Evolutionary conservation across 1,140 invertebrate species (phyloP).

Genomic region (Magallana angulata): DNA sequence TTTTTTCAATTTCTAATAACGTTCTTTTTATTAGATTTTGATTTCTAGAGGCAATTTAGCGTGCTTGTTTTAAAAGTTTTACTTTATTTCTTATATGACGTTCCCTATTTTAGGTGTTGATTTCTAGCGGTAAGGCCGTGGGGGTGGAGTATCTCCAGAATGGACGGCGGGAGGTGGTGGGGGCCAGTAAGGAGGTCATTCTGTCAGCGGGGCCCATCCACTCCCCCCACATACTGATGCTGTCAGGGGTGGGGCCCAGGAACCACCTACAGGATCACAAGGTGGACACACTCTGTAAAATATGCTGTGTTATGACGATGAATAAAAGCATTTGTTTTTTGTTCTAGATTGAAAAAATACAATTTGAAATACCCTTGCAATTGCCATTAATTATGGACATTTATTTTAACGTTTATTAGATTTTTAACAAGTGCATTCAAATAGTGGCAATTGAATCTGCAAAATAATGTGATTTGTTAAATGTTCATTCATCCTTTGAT

Average conservation of each 20-base stretch:
- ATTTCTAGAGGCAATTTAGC: neutral
- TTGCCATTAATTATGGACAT: no score
- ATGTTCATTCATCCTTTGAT: no score
- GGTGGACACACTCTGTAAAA: constrained; percentile 45
- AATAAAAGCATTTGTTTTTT: no score
- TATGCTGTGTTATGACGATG: neutral
- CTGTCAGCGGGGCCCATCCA: constrained; percentile 89
- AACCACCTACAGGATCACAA: constrained; percentile 56
- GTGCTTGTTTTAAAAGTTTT: neutral
- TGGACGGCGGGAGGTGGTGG: constrained; percentile 81
- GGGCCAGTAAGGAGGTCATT: constrained; percentile 90
- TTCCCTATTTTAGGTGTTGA: constrained; percentile 41
- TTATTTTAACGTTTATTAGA: no score
- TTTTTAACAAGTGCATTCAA: no score
- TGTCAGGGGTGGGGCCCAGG: constrained; percentile 91
- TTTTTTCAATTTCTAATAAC: neutral
- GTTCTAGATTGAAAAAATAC: no score
- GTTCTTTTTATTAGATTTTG: neutral
- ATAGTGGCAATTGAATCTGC: no score
- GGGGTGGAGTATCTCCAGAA: constrained; percentile 76
- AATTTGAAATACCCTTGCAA: no score
- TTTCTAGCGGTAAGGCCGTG: constrained; percentile 62
- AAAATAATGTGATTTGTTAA: no score
- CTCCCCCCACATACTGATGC: constrained; percentile 92
- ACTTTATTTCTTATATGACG: neutral